Evolutionary conservation across 2,888 invertebrate genomes (phyloP).

Genomic region (Leucania comma): DNA sequence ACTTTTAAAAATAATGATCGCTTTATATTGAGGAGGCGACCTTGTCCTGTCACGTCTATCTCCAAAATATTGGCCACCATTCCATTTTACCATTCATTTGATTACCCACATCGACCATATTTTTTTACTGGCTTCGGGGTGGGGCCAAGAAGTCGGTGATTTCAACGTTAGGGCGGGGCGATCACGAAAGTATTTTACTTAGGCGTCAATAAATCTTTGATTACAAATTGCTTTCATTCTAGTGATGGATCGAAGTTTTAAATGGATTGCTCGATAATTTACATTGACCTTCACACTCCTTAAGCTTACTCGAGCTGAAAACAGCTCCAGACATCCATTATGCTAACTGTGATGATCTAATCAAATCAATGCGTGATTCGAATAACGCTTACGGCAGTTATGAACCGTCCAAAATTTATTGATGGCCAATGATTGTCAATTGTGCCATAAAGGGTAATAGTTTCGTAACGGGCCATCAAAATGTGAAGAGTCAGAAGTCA

Average conservation of each 20-base stretch:
- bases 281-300: conserved; percentile 54
- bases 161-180: conserved; percentile 54
- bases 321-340: conserved; percentile 38
- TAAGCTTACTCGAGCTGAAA: conserved; percentile 30
- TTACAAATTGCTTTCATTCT: conserved; percentile 54
- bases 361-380: conserved; percentile 43
- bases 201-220: conserved; percentile 58
- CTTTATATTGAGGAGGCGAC: conserved; percentile 43
- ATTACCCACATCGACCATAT: conserved; percentile 52
- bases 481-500: conserved; percentile 75
- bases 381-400: conserved; percentile 33
- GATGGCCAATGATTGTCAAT: conserved; percentile 61
- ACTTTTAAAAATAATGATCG: conserved; percentile 56
- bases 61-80: conserved; percentile 49
- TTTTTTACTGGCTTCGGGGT: conserved; percentile 54
- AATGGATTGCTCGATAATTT: conserved; percentile 49
- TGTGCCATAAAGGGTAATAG: conserved; percentile 56
- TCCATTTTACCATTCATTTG: conserved; percentile 44
- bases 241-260: conserved; percentile 50
- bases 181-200: conserved; percentile 47
- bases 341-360: conserved; percentile 32
- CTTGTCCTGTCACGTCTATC: conserved; percentile 53
- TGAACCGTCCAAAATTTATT: conserved; percentile 32
- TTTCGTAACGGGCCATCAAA: conserved; percentile 57
- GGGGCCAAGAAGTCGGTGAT: conserved; percentile 55